Base-by-base conservation (phyloP, 1,140 invertebrate species). In the Episyrphus balteatus region DNA sequence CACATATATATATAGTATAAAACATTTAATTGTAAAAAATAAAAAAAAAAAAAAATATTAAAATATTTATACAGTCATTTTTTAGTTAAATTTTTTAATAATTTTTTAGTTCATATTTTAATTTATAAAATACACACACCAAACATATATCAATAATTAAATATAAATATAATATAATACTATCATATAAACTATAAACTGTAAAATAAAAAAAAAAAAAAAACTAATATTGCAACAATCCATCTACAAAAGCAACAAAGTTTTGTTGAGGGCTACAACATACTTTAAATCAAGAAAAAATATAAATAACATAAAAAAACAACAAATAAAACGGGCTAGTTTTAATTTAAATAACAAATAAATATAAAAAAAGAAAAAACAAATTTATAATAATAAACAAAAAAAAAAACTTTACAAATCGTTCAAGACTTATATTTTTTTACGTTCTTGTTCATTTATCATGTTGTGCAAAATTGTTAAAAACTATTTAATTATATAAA, bases 401-500 rank as follows among this genome's bases (percentile, higher is more conserved):
- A 5, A 5, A 26, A 26, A 26, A n/a, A 26, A 3, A 14, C 3
- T 37, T 37, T 37, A 37, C 13, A 14, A 37, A 37, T 37, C 36
- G 13, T 14, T 37, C 15, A 14, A 17, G 15, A 37, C 13, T 37
- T 37, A 37, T 5, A 37, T 3, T 37, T 37, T 17, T 6, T 26
- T 26, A 26, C 21, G 21, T 26, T 26, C 3, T 26, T 26, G 21
- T 26, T 26, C 21, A 26, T 26, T 26, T 26, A 26, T 26, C 21
- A 26, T 26, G 21, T 26, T 26, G 21, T 26, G 21, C 21, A 26
- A 26, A 26, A 26, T 26, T 26, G 21, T 26, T 26, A 26, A 26
- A 32, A 43, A 43, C 21, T 13, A 17, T 43, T 33, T 32, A 42
- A 42, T 42, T 42, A 12, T 42, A 21, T 14, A 37, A 44, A 44